phyloP scores from a whole-genome alignment of 2,113 vertebrate species.

The Phaethornis superciliosus region DNA sequence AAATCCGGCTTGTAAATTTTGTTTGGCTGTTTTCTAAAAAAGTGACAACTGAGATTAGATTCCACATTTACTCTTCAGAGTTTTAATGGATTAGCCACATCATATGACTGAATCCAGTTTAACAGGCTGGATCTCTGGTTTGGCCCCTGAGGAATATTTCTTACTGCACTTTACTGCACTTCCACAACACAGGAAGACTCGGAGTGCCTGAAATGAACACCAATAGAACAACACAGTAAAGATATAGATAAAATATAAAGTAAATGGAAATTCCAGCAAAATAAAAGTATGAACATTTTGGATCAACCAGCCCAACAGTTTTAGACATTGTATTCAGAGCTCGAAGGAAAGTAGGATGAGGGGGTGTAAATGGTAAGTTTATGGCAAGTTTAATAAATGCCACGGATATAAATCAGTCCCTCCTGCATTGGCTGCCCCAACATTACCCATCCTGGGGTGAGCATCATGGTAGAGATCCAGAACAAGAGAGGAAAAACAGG shows the following conservation, averaged over 20 bases:
- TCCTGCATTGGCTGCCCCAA: background rate
- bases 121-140: background rate
- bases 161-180: background rate
- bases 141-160: background rate
- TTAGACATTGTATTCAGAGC: background rate
- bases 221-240: background rate
- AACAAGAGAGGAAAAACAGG: background rate
- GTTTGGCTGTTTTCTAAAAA: background rate
- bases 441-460: background rate
- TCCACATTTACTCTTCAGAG: background rate
- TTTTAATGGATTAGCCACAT: background rate
- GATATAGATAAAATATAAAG: background rate
- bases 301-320: background rate
- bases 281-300: background rate
- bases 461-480: background rate
- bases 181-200: background rate
- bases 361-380: background rate
- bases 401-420: background rate
- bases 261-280: background rate
- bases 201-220: background rate
- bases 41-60: background rate
- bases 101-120: background rate
- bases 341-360: background rate
- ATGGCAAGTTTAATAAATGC: background rate
- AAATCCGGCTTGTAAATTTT: background rate